Evolutionary conservation across 2,797 vertebrate species (phyloP).

Genomic region (Alosa sapidissima): DNA sequence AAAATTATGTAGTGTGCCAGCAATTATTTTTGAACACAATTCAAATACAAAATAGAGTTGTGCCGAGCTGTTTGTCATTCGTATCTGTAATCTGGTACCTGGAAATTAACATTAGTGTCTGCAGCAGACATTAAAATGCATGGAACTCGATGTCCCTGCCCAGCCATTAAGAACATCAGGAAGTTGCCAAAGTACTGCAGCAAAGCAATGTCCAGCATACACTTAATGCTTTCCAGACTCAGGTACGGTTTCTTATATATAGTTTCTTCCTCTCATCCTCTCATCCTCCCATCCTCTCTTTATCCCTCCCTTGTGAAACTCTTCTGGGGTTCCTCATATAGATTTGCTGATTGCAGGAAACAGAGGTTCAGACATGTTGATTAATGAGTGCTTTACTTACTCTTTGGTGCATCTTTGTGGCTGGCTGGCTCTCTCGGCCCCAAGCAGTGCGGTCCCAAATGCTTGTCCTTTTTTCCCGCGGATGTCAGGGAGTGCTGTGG

Average conservation of each 20-base stretch:
- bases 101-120: background rate
- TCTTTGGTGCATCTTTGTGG: background rate
- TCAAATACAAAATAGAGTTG: background rate
- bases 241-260: background rate
- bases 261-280: background rate
- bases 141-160: background rate
- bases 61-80: background rate
- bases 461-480: too few relatives aligned
- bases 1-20: background rate
- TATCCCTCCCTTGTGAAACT: background rate
- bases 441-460: too few relatives aligned
- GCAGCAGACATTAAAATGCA: background rate
- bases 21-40: background rate
- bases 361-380: slow-evolving; percentile 13
- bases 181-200: background rate
- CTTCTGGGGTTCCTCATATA: slow-evolving; percentile 6
- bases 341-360: slow-evolving; percentile 15
- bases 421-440: background rate
- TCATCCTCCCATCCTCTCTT: background rate
- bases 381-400: slow-evolving; percentile 2
- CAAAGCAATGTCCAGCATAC: background rate
- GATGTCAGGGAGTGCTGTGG: background rate
- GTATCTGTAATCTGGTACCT: background rate
- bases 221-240: background rate
- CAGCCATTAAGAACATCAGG: slow-evolving; percentile 1